Percentiles rank a stretch among this genome's conserved stretches.
These are phyloP conservation scores for Tor tambroides DNA, from an alignment of 2,113 vertebrate genomes.

Conservation along the genomic window DNA sequence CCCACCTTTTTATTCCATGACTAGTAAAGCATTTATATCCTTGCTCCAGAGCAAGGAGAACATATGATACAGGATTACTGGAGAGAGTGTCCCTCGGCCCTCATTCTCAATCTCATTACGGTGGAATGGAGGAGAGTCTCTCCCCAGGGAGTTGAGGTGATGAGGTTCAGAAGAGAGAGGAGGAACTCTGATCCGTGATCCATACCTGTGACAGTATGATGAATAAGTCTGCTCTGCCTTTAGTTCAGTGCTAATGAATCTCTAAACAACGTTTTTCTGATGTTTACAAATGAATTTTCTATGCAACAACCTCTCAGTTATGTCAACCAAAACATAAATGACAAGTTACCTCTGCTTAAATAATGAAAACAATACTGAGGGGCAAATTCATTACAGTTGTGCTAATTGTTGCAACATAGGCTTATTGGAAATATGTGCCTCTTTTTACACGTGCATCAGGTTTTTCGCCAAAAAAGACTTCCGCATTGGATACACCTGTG, in stretches of 20 bases:
- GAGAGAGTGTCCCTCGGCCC: slow-evolving; percentile 16
- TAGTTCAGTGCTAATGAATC: slow-evolving; percentile 20
- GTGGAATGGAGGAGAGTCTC: slow-evolving; percentile 33
- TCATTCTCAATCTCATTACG: slow-evolving; percentile 54
- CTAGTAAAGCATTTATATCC: slow-evolving; percentile 12
- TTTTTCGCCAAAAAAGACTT: too few relatives aligned
- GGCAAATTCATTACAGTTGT: not conserved
- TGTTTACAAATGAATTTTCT: slow-evolving; percentile 3
- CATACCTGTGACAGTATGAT: slow-evolving; percentile 60
- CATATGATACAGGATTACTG: slow-evolving; percentile 23
- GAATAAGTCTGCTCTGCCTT: slow-evolving; percentile 53
- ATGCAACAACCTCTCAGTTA: slow-evolving; percentile 1
- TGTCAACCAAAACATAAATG: not conserved
- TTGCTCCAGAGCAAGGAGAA: slow-evolving; percentile 22
- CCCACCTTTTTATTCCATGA: not conserved
- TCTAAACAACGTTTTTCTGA: not conserved
- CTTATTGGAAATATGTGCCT: too few relatives aligned
- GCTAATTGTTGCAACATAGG: too few relatives aligned
- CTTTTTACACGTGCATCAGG: too few relatives aligned
- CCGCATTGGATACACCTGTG: too few relatives aligned
- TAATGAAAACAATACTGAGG: too few relatives aligned
- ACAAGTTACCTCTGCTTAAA: not conserved
- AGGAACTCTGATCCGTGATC: slow-evolving; percentile 61
- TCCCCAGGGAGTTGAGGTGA: slow-evolving; percentile 38
- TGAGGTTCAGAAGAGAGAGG: slow-evolving; percentile 30